phyloP scores from a whole-genome alignment of 1,140 invertebrate genomes.

The Globodera ellingtonae region DNA sequence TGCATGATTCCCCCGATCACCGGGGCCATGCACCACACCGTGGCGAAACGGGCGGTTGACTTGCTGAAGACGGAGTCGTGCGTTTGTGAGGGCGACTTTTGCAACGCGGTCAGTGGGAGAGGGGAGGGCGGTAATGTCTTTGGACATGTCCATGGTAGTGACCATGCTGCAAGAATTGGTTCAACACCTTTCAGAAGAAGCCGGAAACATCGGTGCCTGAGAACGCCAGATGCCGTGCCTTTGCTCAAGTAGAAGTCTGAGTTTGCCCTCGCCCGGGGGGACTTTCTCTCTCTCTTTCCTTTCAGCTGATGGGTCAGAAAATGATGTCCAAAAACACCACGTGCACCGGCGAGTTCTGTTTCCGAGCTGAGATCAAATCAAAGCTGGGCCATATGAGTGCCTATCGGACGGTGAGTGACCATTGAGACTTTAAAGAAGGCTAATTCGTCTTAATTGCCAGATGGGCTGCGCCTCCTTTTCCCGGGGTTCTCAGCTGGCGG shows the following conservation, averaged over 20 bases:
- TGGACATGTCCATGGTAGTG: no score
- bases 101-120: slow-evolving; percentile 40
- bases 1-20: slow-evolving; percentile 65
- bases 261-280: background rate
- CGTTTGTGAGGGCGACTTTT: slow-evolving; percentile 56
- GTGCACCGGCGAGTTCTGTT: slow-evolving; percentile 61
- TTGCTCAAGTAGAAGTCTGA: slow-evolving; percentile 43
- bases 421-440: background rate
- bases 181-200: slow-evolving; percentile 40
- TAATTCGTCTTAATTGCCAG: slow-evolving; percentile 10
- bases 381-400: slow-evolving; percentile 56
- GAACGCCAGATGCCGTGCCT: slow-evolving; percentile 53
- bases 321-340: slow-evolving; percentile 44
- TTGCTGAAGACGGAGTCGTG: slow-evolving; percentile 61
- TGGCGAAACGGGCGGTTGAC: slow-evolving; percentile 57
- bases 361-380: slow-evolving; percentile 54
- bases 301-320: slow-evolving; percentile 51
- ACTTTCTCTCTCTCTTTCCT: background rate
- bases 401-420: slow-evolving; percentile 40
- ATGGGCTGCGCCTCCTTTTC: slow-evolving; percentile 59
- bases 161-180: no score
- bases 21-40: slow-evolving; percentile 63
- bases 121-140: background rate
- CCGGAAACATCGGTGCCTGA: slow-evolving; percentile 48
- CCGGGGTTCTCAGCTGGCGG: slow-evolving; percentile 51